Evolutionary conservation across 2,888 invertebrate genomes (phyloP).

Genomic region (Timema podura): DNA sequence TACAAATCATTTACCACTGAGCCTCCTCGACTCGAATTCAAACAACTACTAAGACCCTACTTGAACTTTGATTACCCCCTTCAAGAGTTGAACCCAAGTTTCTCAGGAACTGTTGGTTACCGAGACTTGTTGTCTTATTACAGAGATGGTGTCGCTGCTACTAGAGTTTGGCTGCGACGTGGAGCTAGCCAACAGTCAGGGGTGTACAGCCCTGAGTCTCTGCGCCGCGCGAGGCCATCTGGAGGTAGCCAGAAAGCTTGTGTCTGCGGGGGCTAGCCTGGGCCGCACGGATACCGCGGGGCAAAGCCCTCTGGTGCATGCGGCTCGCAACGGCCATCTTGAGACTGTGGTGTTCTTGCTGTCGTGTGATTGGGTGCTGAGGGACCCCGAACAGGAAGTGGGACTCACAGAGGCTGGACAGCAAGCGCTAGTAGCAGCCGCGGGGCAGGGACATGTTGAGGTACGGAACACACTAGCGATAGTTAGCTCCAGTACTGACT

Average conservation of each 20-base stretch:
- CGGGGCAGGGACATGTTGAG: slow-evolving; percentile 80
- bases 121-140: too few species aligned
- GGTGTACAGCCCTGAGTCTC: slow-evolving; percentile 80
- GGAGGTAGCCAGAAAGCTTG: slow-evolving; percentile 71
- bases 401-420: slow-evolving; percentile 74
- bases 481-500: too few species aligned
- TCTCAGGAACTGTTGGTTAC: too few species aligned
- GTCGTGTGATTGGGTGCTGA: slow-evolving; percentile 75
- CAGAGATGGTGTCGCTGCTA: slow-evolving; percentile 85
- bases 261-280: slow-evolving; percentile 62
- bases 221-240: slow-evolving; percentile 86
- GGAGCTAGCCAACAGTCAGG: slow-evolving; percentile 79
- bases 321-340: slow-evolving; percentile 81
- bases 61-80: too few species aligned
- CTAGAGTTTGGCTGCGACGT: slow-evolving; percentile 89
- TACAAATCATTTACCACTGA: too few species aligned
- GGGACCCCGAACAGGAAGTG: slow-evolving; percentile 50
- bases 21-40: too few species aligned
- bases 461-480: slow-evolving; percentile 38
- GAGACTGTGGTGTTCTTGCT: slow-evolving; percentile 84
- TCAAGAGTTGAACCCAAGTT: too few species aligned
- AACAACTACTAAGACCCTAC: too few species aligned
- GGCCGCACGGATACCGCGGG: slow-evolving; percentile 78
- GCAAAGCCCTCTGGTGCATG: slow-evolving; percentile 84
- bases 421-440: slow-evolving; percentile 83